Evolutionary conservation across 2,113 vertebrate species (phyloP).

Genomic region (Onychorhynchus coronatus): DNA sequence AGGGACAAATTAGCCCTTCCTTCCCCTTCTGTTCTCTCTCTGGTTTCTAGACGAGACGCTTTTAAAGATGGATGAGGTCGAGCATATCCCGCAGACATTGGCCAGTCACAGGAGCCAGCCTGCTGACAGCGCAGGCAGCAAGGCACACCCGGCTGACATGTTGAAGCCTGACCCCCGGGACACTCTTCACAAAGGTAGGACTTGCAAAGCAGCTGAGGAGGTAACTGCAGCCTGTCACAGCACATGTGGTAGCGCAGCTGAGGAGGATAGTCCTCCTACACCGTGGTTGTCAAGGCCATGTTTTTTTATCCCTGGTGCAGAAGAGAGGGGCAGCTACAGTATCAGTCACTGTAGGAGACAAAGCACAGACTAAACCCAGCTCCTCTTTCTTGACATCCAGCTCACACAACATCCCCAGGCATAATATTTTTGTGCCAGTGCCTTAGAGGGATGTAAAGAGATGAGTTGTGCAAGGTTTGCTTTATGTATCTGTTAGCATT

Average conservation of each 20-base stretch:
- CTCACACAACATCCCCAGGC: neutral
- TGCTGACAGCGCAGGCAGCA: neutral
- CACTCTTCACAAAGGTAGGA: constrained; percentile 78
- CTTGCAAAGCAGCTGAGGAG: neutral
- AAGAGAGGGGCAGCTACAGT: neutral
- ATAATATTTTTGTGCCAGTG: neutral
- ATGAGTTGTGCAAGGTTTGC: neutral
- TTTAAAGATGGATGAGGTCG: constrained; percentile 79
- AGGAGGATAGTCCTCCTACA: neutral
- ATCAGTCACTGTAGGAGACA: neutral
- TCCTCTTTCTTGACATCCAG: neutral
- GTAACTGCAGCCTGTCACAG: neutral
- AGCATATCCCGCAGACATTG: constrained; percentile 85
- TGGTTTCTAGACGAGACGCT: constrained; percentile 81
- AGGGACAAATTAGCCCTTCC: neutral
- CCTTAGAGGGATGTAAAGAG: neutral
- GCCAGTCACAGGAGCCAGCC: constrained; percentile 71
- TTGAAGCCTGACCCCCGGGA: constrained; percentile 85
- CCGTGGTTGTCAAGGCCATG: rapidly evolving
- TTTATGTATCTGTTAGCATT: neutral
- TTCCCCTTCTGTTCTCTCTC: neutral
- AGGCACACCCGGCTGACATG: constrained; percentile 79
- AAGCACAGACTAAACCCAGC: neutral
- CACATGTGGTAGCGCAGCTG: neutral
- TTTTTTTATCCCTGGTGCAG: neutral